Conservation (phyloP, 1,140 invertebrate species). For the Macrocentrus cingulum region DNA sequence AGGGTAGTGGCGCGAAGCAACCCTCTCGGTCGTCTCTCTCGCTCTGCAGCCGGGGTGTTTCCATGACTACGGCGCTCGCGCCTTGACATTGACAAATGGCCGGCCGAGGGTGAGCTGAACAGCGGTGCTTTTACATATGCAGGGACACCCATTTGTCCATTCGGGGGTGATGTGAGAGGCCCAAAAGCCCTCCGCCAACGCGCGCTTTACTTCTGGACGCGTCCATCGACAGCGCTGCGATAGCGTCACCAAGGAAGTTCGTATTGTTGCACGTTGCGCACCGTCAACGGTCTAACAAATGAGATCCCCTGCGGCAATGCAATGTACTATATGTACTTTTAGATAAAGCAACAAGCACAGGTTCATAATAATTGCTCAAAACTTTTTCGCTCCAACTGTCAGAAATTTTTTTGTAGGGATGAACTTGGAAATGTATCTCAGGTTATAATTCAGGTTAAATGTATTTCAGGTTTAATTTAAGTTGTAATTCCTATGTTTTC, state of each 20-base stretch:
- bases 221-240: background rate
- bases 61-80: conserved; percentile 59
- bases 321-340: background rate
- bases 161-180: conserved; percentile 38
- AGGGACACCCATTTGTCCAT: conserved; percentile 60
- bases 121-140: conserved; percentile 60
- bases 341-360: no score
- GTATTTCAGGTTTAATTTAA: no score
- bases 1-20: conserved; percentile 24
- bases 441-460: no score
- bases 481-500: no score
- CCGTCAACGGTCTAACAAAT: conserved; percentile 43
- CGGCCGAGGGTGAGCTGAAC: conserved; percentile 57
- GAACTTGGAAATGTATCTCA: no score
- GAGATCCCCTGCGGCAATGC: conserved; percentile 22
- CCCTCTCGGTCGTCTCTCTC: conserved; percentile 12
- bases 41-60: conserved; percentile 47
- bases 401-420: no score
- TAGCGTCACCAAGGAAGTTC: conserved; percentile 5
- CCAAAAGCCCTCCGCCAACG: conserved; percentile 26
- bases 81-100: conserved; percentile 61
- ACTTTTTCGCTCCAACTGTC: no score
- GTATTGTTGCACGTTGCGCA: conserved; percentile 36
- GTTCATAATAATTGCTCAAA: no score
- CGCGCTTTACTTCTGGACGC: background rate